Conservation (phyloP, 2,888 invertebrate species). For the Ischnura elegans region DNA sequence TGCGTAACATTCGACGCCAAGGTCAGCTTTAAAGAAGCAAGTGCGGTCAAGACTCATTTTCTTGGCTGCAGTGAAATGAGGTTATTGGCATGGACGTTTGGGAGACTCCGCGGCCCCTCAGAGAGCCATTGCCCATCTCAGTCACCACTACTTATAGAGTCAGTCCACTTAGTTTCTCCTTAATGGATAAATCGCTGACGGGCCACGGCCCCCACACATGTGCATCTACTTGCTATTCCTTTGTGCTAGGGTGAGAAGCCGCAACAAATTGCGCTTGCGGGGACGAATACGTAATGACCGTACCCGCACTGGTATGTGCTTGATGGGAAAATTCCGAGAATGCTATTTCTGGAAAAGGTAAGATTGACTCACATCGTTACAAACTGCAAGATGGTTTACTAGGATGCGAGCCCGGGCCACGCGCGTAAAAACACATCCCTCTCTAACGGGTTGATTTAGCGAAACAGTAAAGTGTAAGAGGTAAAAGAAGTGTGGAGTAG, state of each 20-base stretch:
- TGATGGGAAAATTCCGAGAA: not conserved
- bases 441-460: too few species aligned
- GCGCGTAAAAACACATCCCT: too few species aligned
- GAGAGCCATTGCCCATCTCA: not conserved
- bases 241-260: not conserved
- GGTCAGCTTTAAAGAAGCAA: too few species aligned
- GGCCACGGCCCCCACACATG: not conserved
- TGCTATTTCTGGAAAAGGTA: not conserved
- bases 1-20: too few species aligned
- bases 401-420: too few species aligned
- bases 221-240: not conserved
- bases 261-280: not conserved
- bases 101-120: not conserved
- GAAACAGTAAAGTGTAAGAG: too few species aligned
- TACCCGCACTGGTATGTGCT: not conserved
- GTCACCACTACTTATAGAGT: not conserved
- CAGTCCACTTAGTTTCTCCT: not conserved
- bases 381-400: too few species aligned
- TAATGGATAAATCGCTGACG: not conserved
- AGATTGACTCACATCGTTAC: too few species aligned
- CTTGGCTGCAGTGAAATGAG: not conserved
- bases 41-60: too few species aligned
- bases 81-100: not conserved
- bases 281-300: not conserved
- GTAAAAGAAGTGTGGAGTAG: too few species aligned